These are phyloP conservation scores for Meganola albula DNA, from an alignment of 2,888 invertebrate genomes.

Conservation along the genomic window DNA sequence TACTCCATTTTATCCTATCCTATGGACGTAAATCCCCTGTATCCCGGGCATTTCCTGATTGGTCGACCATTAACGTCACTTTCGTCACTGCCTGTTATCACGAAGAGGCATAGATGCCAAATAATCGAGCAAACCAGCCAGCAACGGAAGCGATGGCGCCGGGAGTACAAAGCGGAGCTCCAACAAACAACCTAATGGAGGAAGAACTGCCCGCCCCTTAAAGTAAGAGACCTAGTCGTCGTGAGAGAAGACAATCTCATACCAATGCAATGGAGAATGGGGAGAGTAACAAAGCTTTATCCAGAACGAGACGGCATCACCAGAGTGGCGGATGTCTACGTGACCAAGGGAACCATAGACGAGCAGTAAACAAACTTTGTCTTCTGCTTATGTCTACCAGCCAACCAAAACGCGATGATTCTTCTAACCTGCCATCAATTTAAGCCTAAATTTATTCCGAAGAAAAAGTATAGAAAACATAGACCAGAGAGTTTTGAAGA, in stretches of 20 bases:
- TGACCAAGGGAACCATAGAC: conserved; percentile 6
- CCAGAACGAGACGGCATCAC: conserved; percentile 14
- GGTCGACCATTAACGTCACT: conserved; percentile 1
- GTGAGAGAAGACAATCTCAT: conserved; percentile 4
- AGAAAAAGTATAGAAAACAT: too few relatives aligned
- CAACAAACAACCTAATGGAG: conserved; percentile 1
- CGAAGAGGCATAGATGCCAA: background rate
- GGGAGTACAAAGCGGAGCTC: conserved; percentile 1
- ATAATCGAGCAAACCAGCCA: background rate
- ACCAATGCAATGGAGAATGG: conserved; percentile 16
- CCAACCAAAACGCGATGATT: background rate
- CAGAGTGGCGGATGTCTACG: conserved; percentile 13
- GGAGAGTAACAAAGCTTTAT: conserved; percentile 12
- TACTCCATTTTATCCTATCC: background rate
- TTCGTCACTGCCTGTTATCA: background rate
- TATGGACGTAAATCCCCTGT: background rate
- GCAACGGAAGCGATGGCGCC: conserved; percentile 2
- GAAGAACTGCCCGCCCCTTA: background rate
- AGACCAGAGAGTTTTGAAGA: too few relatives aligned
- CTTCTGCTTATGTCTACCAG: background rate
- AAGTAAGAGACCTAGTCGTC: conserved; percentile 6
- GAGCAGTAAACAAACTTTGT: conserved; percentile 9
- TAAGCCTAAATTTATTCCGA: too few relatives aligned
- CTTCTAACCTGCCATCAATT: background rate
- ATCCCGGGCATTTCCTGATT: background rate